Evolutionary conservation across 2,113 vertebrate genomes (phyloP), one percentile per base, ranked within the genome.

Genomic region (Poeciliopsis occidentalis): DNA sequence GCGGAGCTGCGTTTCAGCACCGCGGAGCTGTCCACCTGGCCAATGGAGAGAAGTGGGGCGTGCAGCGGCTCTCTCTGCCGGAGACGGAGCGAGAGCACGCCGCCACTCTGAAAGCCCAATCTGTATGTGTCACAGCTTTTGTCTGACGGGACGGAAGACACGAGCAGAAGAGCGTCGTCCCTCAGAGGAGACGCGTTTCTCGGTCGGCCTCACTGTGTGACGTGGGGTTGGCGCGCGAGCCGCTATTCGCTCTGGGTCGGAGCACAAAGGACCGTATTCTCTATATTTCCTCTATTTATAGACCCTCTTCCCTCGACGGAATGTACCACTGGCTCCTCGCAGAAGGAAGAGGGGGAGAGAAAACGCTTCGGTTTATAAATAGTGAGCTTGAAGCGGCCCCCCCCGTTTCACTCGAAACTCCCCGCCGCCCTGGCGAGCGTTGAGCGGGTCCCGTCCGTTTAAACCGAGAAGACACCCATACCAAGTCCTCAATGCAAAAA

Each of bases 401-500:
- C 64, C 32, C 34, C 34, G 10, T 80, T 83, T 62, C 51, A 78
- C 67, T 66, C 62, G 62, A 86, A 88, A 78, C 87, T 69, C 91
- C 89, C 87, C 85, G 30, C 81, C 32, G 30, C 70, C 73, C 83
- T 83, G 88, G 91, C 87, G 84, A 91, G 92, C 92, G 87, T 94
- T 97, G 97, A 95, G 92, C 94, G 87, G 86, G 86, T 90, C 97
- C 95, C 94, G 96, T 95, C 95, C 96, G 96, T 97, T 99, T 97
- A 99, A 98, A 98, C 97, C 94, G 95, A 96, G 96, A 97, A 96
- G 96, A 98, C 96, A 96, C 96, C 94, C 96, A 96, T 96, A 95
- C 95, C 94, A 94, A 94, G 93, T 96, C 94, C 93, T 97, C 96
- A 96, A 96, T 96, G 95, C 96, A 97, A 96, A 95, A 96, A 89